Percentiles rank a stretch among this genome's conserved stretches.
phyloP scores from a whole-genome alignment of 2,113 vertebrate species.

The Nothobranchius furzeri region DNA sequence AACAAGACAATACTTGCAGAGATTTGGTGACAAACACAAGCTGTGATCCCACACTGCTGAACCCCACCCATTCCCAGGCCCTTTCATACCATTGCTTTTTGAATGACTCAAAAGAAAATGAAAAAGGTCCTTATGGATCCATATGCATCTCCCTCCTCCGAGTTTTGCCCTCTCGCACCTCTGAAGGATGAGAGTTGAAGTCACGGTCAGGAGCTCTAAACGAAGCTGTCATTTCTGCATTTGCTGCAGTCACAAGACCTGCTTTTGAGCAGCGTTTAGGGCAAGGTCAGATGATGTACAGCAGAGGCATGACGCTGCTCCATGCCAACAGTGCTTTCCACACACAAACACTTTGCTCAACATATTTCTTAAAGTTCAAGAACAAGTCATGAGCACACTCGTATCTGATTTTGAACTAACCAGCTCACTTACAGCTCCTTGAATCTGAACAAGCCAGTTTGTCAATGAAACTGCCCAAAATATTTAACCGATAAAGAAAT shows the following conservation, averaged over 20 bases:
- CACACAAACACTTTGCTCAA: conserved; percentile 19
- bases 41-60: conserved; percentile 20
- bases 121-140: conserved; percentile 49
- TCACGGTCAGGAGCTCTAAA: conserved; percentile 68
- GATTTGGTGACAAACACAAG: conserved; percentile 35
- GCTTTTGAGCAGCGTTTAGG: conserved; percentile 39
- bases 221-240: conserved; percentile 28
- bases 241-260: conserved; percentile 64
- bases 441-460: conserved; percentile 34
- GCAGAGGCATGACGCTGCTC: conserved; percentile 51
- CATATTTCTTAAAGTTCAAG: conserved; percentile 34
- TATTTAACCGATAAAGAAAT: conserved; percentile 24
- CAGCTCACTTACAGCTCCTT: conserved; percentile 41
- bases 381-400: conserved; percentile 49
- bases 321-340: conserved; percentile 37
- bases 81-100: conserved; percentile 27
- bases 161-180: conserved; percentile 47
- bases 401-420: conserved; percentile 53
- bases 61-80: conserved; percentile 7
- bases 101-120: too few relatives aligned
- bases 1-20: conserved; percentile 24
- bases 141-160: conserved; percentile 43
- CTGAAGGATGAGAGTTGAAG: conserved; percentile 71
- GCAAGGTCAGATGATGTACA: conserved; percentile 63
- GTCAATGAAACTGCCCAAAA: conserved; percentile 25